These are phyloP conservation scores for Molanna angustata DNA, from an alignment of 2,888 invertebrate genomes.

Conservation along the genomic window DNA sequence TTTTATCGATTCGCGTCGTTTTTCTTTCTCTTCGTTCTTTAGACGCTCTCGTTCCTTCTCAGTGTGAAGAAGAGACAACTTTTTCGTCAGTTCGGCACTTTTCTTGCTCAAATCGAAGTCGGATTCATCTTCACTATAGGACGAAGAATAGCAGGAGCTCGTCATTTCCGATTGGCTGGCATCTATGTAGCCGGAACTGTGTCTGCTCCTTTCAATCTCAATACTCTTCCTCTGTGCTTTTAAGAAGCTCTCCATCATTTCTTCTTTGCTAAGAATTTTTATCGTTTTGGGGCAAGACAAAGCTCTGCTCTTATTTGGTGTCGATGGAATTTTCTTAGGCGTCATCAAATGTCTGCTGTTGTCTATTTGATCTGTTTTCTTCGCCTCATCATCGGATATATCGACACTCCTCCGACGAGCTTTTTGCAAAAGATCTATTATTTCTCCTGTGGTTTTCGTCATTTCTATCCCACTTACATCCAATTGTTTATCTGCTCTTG, in stretches of 20 bases:
- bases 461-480: conserved; percentile 48
- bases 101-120: conserved; percentile 51
- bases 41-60: conserved; percentile 40
- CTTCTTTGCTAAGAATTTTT: conserved; percentile 51
- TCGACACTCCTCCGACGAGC: conserved; percentile 51
- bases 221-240: conserved; percentile 44
- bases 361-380: conserved; percentile 42
- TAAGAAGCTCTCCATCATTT: conserved; percentile 53
- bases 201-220: conserved; percentile 43
- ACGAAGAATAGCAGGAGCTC: conserved; percentile 53
- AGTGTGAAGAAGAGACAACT: conserved; percentile 47
- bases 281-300: conserved; percentile 56
- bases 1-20: conserved; percentile 42
- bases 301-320: conserved; percentile 41
- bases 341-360: conserved; percentile 53
- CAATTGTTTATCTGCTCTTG: conserved; percentile 46
- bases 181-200: conserved; percentile 50
- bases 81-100: conserved; percentile 49
- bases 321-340: conserved; percentile 51
- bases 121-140: conserved; percentile 54
- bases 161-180: conserved; percentile 55
- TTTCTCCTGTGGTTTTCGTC: conserved; percentile 51
- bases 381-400: conserved; percentile 53
- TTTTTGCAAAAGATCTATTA: conserved; percentile 52
- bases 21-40: conserved; percentile 37